A percentile compares a stretch with the other conserved stretches of the same genome.
Conservation (phyloP, 2,888 invertebrate genomes). For the Antheraea assamensis region DNA sequence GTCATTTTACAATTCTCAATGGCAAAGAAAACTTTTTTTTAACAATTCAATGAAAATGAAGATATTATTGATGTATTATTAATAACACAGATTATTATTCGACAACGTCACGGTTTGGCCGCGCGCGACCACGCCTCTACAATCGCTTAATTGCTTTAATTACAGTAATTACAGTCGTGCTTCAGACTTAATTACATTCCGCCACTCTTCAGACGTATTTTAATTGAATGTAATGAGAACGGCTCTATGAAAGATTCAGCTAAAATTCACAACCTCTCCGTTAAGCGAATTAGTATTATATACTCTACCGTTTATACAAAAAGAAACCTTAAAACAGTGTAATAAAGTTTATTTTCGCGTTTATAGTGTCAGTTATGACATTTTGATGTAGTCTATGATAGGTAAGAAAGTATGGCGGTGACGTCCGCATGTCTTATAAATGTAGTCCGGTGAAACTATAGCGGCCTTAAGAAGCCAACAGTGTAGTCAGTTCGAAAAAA, state of each 20-base stretch:
- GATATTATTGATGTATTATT: neutral
- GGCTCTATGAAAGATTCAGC: constrained; percentile 12
- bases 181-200: constrained; percentile 45
- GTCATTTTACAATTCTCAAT: no score
- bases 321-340: neutral
- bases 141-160: constrained; percentile 54
- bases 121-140: constrained; percentile 27
- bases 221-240: constrained; percentile 16
- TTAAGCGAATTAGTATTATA: constrained; percentile 11
- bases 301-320: neutral
- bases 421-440: constrained; percentile 39
- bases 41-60: neutral
- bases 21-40: neutral
- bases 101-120: constrained; percentile 13
- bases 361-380: constrained; percentile 31
- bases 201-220: constrained; percentile 28
- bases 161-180: constrained; percentile 44
- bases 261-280: constrained; percentile 12
- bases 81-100: neutral
- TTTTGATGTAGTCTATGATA: constrained; percentile 32
- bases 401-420: constrained; percentile 55
- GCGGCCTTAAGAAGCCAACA: no score
- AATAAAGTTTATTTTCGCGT: constrained; percentile 36
- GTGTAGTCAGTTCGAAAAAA: no score
- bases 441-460: no score